phyloP scores from a whole-genome alignment of 2,888 invertebrate species.

The Ophion slaviceki region DNA sequence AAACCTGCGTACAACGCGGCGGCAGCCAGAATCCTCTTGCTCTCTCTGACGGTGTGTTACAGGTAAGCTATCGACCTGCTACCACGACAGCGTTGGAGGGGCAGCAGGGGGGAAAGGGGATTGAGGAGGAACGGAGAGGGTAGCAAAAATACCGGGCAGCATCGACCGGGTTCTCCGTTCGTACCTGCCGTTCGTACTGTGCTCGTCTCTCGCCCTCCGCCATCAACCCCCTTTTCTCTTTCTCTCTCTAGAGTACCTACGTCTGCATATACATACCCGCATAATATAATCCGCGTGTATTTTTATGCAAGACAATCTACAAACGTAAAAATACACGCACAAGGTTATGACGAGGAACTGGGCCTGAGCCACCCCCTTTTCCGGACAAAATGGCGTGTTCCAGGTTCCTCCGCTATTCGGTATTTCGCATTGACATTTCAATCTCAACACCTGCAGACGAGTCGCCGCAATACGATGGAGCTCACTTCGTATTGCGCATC shows the following conservation, averaged over 20 bases:
- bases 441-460: no score
- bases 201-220: slow-evolving; percentile 50
- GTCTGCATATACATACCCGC: background rate
- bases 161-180: slow-evolving; percentile 79
- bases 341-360: background rate
- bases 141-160: slow-evolving; percentile 83
- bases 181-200: slow-evolving; percentile 73
- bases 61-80: slow-evolving; percentile 82
- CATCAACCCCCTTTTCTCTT: background rate
- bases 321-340: slow-evolving; percentile 5
- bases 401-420: background rate
- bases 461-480: background rate
- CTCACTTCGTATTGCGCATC: background rate
- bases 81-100: slow-evolving; percentile 18
- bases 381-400: background rate
- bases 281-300: background rate
- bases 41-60: slow-evolving; percentile 71
- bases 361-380: background rate
- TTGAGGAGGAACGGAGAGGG: slow-evolving; percentile 51
- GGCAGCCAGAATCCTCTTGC: slow-evolving; percentile 63
- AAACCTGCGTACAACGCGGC: slow-evolving; percentile 62
- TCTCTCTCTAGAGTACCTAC: background rate
- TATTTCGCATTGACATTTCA: background rate
- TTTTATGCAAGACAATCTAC: slow-evolving; percentile 18
- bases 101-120: slow-evolving; percentile 4